These are phyloP conservation scores for Pedicia rivosa DNA, from an alignment of 2,888 invertebrate species.

Conservation along the genomic window DNA sequence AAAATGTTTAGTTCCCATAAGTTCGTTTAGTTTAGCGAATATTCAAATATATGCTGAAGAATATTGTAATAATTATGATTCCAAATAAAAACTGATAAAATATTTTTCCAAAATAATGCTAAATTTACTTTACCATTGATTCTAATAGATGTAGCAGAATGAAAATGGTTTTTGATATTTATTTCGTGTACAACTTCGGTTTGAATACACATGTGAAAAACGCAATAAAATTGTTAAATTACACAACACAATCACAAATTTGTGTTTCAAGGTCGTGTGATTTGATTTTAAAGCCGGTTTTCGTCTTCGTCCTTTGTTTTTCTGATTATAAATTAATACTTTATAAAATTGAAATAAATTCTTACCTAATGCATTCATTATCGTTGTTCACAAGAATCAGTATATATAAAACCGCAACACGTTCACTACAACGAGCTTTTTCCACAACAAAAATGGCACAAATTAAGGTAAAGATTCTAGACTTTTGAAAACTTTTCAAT, in stretches of 20 bases:
- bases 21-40: constrained; percentile 16
- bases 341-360: background rate
- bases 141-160: no score
- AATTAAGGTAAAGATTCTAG: constrained; percentile 21
- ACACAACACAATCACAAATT: no score
- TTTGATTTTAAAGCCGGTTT: no score
- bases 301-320: no score
- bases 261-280: no score
- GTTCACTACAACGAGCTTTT: constrained; percentile 11
- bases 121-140: background rate
- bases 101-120: no score
- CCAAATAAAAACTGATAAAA: background rate
- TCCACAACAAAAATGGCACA: constrained; percentile 25
- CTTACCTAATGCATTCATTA: constrained; percentile 1
- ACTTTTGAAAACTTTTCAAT: background rate
- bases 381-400: background rate
- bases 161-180: no score
- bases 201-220: no score
- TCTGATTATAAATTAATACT: no score
- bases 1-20: constrained; percentile 19
- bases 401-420: background rate
- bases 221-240: no score
- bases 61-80: constrained; percentile 7
- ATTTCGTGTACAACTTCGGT: no score
- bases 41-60: constrained; percentile 20